Percentiles rank a stretch among this genome's conserved stretches.
These are phyloP conservation scores for Druceiella hillmani DNA, from an alignment of 2,888 invertebrate species.

Conservation along the genomic window DNA sequence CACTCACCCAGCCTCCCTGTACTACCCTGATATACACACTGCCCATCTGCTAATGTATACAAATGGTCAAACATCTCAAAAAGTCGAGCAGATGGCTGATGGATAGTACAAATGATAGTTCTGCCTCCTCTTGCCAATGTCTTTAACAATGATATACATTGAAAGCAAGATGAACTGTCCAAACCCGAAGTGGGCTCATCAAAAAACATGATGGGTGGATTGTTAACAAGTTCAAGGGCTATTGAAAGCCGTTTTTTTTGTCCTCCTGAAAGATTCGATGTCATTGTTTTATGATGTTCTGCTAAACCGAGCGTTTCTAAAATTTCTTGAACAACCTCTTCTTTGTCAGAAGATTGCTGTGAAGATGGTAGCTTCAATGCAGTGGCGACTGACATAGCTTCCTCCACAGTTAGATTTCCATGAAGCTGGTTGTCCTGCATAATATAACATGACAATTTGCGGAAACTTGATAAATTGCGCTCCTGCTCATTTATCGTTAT, in stretches of 20 bases:
- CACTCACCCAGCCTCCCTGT: slow-evolving; percentile 74
- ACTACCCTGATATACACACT: slow-evolving; percentile 91
- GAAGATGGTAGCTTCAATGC: slow-evolving; percentile 79
- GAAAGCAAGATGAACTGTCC: slow-evolving; percentile 93
- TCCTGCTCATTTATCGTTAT: slow-evolving; percentile 82
- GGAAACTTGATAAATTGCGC: slow-evolving; percentile 78
- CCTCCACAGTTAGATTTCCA: slow-evolving; percentile 86
- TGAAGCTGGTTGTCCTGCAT: slow-evolving; percentile 95
- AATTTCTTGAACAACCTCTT: slow-evolving; percentile 87
- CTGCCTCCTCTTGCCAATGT: slow-evolving; percentile 84
- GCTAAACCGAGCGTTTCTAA: slow-evolving; percentile 81
- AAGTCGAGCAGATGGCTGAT: slow-evolving; percentile 93
- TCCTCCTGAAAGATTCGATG: slow-evolving; percentile 88
- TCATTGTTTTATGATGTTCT: slow-evolving; percentile 85
- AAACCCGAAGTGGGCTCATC: slow-evolving; percentile 96
- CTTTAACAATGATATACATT: slow-evolving; percentile 86
- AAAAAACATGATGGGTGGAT: slow-evolving; percentile 97
- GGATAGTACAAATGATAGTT: slow-evolving; percentile 93
- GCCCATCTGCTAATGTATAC: slow-evolving; percentile 89
- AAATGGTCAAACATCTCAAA: slow-evolving; percentile 97
- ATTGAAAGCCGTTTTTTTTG: slow-evolving; percentile 94
- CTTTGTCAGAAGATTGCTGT: slow-evolving; percentile 64
- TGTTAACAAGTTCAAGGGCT: slow-evolving; percentile 90
- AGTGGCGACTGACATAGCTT: slow-evolving; percentile 91
- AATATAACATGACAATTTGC: slow-evolving; percentile 92